Percentiles rank a stretch among this genome's conserved stretches.
These are phyloP conservation scores for Mesochorus sp. DNA, from an alignment of 2,888 invertebrate species.

Conservation along the genomic window DNA sequence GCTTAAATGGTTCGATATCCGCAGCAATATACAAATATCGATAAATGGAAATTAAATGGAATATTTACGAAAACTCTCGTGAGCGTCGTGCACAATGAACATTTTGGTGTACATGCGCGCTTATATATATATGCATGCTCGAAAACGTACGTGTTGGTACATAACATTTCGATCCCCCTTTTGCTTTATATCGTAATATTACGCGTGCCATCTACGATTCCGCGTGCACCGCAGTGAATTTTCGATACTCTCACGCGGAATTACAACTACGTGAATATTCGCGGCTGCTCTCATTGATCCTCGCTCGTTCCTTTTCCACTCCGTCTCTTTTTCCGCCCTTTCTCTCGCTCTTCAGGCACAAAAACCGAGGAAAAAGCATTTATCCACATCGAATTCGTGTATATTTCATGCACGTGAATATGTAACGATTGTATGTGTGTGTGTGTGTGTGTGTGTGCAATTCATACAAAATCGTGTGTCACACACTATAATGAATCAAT, in stretches of 20 bases:
- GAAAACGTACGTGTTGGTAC: slow-evolving; percentile 38
- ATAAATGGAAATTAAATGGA: slow-evolving; percentile 70
- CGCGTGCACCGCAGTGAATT: slow-evolving; percentile 15
- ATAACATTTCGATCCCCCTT: too few relatives aligned
- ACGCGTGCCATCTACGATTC: too few relatives aligned
- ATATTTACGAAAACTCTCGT: slow-evolving; percentile 45
- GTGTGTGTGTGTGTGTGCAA: too few relatives aligned
- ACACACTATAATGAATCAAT: slow-evolving; percentile 46
- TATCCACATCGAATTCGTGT: not conserved
- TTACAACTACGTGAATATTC: too few relatives aligned
- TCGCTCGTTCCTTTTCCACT: not conserved
- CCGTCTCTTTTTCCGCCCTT: not conserved
- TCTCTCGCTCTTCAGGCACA: not conserved
- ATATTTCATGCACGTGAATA: not conserved
- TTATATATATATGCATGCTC: slow-evolving; percentile 22
- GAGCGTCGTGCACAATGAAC: slow-evolving; percentile 20
- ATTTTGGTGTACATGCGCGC: slow-evolving; percentile 16
- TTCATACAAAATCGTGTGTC: not conserved
- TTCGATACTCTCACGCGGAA: too few relatives aligned
- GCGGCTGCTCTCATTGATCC: not conserved
- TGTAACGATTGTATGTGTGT: not conserved
- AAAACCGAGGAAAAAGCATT: slow-evolving; percentile 10
- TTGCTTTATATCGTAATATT: too few relatives aligned
- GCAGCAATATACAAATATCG: slow-evolving; percentile 62
- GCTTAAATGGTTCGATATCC: slow-evolving; percentile 68